phyloP scores from a whole-genome alignment of 2,113 vertebrate species.

The Etheostoma spectabile region DNA sequence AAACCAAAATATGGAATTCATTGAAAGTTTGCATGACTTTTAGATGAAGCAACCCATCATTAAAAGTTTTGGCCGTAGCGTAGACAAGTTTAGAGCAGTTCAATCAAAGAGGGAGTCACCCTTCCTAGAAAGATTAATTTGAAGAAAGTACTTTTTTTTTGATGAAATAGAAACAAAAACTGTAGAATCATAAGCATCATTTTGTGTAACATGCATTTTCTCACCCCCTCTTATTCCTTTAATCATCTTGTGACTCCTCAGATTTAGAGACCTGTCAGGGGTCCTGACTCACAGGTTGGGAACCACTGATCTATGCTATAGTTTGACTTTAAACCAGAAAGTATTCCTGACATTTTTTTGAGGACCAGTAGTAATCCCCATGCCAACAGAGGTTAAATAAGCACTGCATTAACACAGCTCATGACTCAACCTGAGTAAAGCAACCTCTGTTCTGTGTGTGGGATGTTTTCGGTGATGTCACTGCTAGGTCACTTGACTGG shows the following conservation, averaged over 20 bases:
- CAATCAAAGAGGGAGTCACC: neutral
- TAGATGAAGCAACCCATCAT: neutral
- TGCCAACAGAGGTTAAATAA: neutral
- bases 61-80: neutral
- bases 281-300: neutral
- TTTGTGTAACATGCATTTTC: too few relatives aligned
- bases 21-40: neutral
- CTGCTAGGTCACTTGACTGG: constrained; percentile 33
- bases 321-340: neutral
- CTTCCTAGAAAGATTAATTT: neutral
- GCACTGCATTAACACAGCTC: neutral
- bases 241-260: neutral
- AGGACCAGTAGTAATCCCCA: neutral
- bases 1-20: too few relatives aligned
- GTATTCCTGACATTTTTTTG: neutral
- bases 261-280: neutral
- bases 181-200: neutral
- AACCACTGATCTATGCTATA: neutral
- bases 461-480: constrained; percentile 42
- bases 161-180: neutral
- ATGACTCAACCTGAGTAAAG: constrained; percentile 32
- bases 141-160: neutral
- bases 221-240: neutral
- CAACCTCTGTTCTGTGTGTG: constrained; percentile 11
- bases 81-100: neutral